phyloP scores from a whole-genome alignment of 1,140 invertebrate species.

The Euschistus heros region DNA sequence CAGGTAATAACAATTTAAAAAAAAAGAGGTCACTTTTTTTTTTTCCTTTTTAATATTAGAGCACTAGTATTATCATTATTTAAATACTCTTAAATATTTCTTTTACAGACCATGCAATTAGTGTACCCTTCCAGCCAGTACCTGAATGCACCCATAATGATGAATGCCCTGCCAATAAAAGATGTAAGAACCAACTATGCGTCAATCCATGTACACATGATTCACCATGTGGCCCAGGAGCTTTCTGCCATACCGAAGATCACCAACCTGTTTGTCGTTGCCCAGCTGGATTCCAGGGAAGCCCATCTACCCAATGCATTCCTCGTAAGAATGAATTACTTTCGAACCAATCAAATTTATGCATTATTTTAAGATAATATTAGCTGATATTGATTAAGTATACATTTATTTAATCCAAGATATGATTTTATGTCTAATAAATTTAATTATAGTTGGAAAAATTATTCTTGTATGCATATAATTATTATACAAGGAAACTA shows the following conservation, averaged over 20 bases:
- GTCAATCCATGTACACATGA: conserved; percentile 60
- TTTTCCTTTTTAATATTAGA: background rate
- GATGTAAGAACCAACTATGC: conserved; percentile 64
- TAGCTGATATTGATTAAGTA: background rate
- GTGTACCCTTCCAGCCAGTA: conserved; percentile 35
- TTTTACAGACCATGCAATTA: no score
- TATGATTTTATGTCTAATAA: no score
- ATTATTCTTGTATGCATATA: background rate
- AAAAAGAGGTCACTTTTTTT: background rate
- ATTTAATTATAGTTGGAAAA: no score
- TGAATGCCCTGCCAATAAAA: conserved; percentile 60
- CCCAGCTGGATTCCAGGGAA: conserved; percentile 63
- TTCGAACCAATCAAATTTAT: no score
- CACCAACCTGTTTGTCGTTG: conserved; percentile 69
- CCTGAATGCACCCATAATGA: conserved; percentile 63
- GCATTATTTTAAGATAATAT: no score
- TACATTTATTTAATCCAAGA: no score
- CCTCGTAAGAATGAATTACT: conserved; percentile 50
- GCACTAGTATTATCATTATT: no score
- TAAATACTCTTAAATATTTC: no score
- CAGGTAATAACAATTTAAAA: conserved; percentile 38
- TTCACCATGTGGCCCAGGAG: conserved; percentile 58
- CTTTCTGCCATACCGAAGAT: conserved; percentile 64
- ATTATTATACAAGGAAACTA: background rate
- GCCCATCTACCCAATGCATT: conserved; percentile 56